Base-by-base conservation (phyloP, 92 coral and sea anemone genomes). In the Zoanthus sansibaricus region DNA sequence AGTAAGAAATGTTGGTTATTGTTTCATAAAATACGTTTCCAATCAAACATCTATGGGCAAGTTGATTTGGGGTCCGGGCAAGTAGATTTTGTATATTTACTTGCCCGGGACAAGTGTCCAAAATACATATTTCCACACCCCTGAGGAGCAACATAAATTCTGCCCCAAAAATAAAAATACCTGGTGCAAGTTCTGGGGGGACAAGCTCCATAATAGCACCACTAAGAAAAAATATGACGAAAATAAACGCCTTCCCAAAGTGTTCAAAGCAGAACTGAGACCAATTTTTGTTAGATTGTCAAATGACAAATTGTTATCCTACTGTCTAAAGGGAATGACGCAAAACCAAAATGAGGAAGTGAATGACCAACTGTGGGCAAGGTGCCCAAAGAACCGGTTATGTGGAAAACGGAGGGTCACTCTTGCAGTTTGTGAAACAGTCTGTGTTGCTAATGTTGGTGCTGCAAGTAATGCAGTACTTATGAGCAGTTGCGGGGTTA, bases 131-230 rank as follows among this genome's bases (percentile, higher is more conserved):
- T 25, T 25, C 25, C 25, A 25, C 25, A 25, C 25, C 25, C 25
- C 25, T 25, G 89, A 89, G 25, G 72, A 89, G 45, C 93, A 90
- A 47, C 90, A 90, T 56, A 83, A 82, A 80, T 79, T 82, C 45
- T 86, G 90, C 68, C 90, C 90, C 47, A 83, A 87, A 42, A 51
- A 72, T 72, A n/a, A 45, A 44, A 79, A 82, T 56, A 87, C 94
- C 10, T 91, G 91, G 94, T 91, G 91, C 66, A 87, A 87, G 52
- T 89, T 80, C 83, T 82, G 91, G 92, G 68, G 83, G 69, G 92
- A 92, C 83, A 92, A 89, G 72, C 49, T 37, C 3, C 78, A 76
- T 32, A 82, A 69, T 6, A 58, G 64, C 64, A 59, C 67, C 1
- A 15, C 67, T 59, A 59, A 71, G 76, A 30, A 32, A 71, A 30